phyloP scores from a whole-genome alignment of 2,113 vertebrate species.

The Sakesphorus luctuosus region DNA sequence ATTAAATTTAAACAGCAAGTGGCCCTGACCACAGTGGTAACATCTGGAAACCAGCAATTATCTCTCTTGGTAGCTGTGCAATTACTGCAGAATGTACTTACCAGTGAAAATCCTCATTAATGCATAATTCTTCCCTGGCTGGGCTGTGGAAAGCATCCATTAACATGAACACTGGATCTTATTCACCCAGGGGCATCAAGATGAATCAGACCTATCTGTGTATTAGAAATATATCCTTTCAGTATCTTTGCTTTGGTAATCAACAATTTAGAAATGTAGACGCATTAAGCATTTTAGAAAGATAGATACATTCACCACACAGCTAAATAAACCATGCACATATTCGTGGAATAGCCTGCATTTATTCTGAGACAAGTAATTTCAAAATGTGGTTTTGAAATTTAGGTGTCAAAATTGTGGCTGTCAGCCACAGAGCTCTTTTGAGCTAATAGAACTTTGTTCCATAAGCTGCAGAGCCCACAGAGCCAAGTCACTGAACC shows the following conservation, averaged over 20 bases:
- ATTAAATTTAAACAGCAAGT: conserved; percentile 14
- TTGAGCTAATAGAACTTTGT: neutral
- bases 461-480: neutral
- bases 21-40: neutral
- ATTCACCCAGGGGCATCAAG: neutral
- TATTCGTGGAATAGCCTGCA: neutral
- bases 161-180: neutral
- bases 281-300: neutral
- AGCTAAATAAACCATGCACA: neutral
- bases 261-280: neutral
- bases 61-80: neutral
- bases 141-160: neutral
- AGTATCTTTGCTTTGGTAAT: neutral
- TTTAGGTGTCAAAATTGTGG: neutral
- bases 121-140: neutral
- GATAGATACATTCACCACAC: neutral
- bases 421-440: neutral
- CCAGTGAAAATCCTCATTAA: conserved; percentile 12
- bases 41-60: neutral
- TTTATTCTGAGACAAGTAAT: neutral
- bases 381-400: neutral
- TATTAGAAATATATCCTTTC: neutral
- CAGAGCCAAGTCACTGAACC: neutral
- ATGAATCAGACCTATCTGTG: neutral
- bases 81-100: neutral